Evolutionary conservation across 2,888 invertebrate genomes (phyloP), one percentile per base, ranked within the genome.

Genomic region (Dusona sp.): DNA sequence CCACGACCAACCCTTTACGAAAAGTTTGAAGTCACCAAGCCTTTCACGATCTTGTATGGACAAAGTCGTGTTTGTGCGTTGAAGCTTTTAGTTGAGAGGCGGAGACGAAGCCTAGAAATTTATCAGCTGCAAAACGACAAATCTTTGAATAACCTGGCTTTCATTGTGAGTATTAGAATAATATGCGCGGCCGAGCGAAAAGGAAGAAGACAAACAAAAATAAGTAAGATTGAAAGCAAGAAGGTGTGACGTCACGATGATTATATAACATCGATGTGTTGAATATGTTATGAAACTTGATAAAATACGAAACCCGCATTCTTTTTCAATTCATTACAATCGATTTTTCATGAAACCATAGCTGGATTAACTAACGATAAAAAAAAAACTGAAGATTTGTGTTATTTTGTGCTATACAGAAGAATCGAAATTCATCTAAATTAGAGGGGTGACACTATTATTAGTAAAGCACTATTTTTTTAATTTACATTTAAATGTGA

Each of bases 11-110:
- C 85, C 90, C 89, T 90, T 92, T 92, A 92, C 92, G 91, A 90
- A 92, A 92, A 92, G 91, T 92, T 92, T 89, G 90, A 90, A 91
- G 88, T 87, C 90, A 85, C 81, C 81, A 42, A 75, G 79, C 82
- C 57, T 61, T 70, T 33, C 67, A 65, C 85, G 83, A 87, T 86
- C 87, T 83, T 83, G 83, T 88, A 85, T 86, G 83, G 83, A 65
- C 29, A 78, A 88, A 87, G 85, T 88, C 87, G 80, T 72, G 72
- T 73, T 78, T 22, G 61, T 29, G 42, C 75, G n/a, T 25, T 45
- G 70, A 65, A 36, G 61, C 65, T 33, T 42, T 51, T 25, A 38
- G 16, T 54, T 45, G 13, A 13, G 61, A 61, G 64, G 67, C 45
- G 51, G 51, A 68, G 54, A 84, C 65, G 81, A 85, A 81, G 81